Base-by-base conservation (phyloP, 2,113 vertebrate genomes). In the Atrichornis clamosus region DNA sequence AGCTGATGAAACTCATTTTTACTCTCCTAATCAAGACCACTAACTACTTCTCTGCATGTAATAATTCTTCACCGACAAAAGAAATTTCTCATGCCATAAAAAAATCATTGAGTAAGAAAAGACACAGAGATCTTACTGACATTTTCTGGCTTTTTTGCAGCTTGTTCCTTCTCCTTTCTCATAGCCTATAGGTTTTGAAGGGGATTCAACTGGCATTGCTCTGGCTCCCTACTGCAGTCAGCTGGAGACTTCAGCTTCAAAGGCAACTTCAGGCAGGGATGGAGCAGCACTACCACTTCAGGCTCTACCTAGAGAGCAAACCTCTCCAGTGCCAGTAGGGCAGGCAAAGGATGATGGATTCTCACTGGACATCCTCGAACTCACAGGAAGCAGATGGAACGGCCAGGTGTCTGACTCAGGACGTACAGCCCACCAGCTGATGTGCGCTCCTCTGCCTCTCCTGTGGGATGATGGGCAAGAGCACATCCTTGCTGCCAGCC, bases 281-380 rank as follows among this genome's bases (percentile, higher is more conserved):
- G 7, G 46, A 63, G 73, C 41, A 49, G 32, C 1, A 0, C 13
- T 49, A n/a, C 7, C 28, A 7, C 26, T 42, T 23, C 2, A 2
- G 47, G 21, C 23, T 80, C 28, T 23, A 1, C 26, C 26, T 32
- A 28, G 17, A 80, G 32, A 65, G 35, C n/a, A 69, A 80, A 44
- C 10, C 9, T 46, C 39, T 46, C 26, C 13, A 5, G 18, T 8
- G 11, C 41, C 3, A 1, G 32, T 5, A 7, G n/a, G 41, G 49
- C 33, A n/a, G 41, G 15, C 27, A 79, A 64, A 41, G 52, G 47
- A 11, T 35, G 33, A 3, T 1, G 37, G 19, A 90, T 15, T 8
- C 30, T 32, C 1, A 1, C 12, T 6, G 6, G 26, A 53, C 39
- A 44, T 18, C 58, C 67, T 37, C 0, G 0, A 28, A 24, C 44